A percentile compares a stretch with the other conserved stretches of the same genome.
Conservation (phyloP, 2,797 vertebrate genomes). For the Tragopan temminckii region DNA sequence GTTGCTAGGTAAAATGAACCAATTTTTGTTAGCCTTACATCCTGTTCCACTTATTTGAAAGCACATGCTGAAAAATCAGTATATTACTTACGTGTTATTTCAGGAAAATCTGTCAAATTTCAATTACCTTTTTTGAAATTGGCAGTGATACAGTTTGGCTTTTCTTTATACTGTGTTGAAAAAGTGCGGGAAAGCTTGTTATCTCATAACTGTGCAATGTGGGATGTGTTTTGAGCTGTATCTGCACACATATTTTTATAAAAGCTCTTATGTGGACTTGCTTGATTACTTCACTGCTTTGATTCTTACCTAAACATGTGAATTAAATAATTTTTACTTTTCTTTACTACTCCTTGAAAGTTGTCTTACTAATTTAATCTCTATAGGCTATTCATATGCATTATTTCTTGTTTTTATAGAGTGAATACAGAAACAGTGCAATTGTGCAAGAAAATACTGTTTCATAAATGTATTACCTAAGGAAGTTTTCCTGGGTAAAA, state of each 20-base stretch:
- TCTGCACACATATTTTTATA: not conserved
- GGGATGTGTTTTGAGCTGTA: not conserved
- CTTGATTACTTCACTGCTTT: not conserved
- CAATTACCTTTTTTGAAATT: not conserved
- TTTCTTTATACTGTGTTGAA: not conserved
- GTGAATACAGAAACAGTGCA: not conserved
- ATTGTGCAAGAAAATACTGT: too few relatives aligned
- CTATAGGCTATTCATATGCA: not conserved
- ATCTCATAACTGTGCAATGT: not conserved
- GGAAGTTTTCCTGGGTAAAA: not conserved
- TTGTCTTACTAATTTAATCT: not conserved
- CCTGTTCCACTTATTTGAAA: not conserved
- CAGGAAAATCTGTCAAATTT: not conserved
- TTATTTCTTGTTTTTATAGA: not conserved
- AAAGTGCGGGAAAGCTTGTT: not conserved
- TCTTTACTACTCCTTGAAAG: not conserved
- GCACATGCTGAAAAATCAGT: not conserved
- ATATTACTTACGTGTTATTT: not conserved
- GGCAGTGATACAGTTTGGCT: not conserved
- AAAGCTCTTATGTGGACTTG: not conserved
- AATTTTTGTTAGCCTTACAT: not conserved
- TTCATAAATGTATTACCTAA: rapidly evolving
- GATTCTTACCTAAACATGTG: not conserved
- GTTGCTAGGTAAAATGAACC: not conserved
- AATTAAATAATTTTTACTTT: not conserved